These are phyloP conservation scores for Rhingia rostrata DNA, from an alignment of 2,888 invertebrate species.

Conservation along the genomic window DNA sequence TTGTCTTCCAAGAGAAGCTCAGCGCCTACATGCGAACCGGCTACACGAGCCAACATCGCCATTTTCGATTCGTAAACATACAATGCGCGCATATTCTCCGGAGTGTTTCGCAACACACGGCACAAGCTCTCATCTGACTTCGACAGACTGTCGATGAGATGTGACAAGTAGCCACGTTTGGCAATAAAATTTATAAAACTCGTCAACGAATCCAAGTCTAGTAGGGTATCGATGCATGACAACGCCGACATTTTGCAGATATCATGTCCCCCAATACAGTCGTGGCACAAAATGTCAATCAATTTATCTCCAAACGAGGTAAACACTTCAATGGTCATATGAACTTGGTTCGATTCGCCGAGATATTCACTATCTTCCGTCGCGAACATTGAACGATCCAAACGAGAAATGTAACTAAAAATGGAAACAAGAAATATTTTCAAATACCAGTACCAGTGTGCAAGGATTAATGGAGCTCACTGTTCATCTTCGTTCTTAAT, in stretches of 20 bases:
- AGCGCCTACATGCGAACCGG: conserved; percentile 87
- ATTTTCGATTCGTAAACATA: conserved; percentile 95
- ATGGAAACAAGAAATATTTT: conserved; percentile 60
- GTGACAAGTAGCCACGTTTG: conserved; percentile 89
- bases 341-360: conserved; percentile 76
- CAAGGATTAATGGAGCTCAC: conserved; percentile 75
- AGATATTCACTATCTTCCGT: conserved; percentile 87
- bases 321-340: conserved; percentile 85
- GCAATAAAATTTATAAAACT: conserved; percentile 86
- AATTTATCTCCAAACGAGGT: conserved; percentile 91
- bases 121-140: conserved; percentile 89
- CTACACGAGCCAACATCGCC: conserved; percentile 89
- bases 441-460: conserved; percentile 77
- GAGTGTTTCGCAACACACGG: conserved; percentile 86
- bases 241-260: conserved; percentile 95
- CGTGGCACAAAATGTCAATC: conserved; percentile 91
- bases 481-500: conserved; percentile 76
- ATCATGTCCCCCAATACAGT: conserved; percentile 94
- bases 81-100: conserved; percentile 88
- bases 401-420: conserved; percentile 86
- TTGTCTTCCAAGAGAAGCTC: conserved; percentile 86
- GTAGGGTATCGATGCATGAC: conserved; percentile 90
- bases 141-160: conserved; percentile 91
- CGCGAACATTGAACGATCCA: conserved; percentile 85
- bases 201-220: conserved; percentile 89